These are phyloP conservation scores for Pandemis heparana DNA, from an alignment of 2,888 invertebrate genomes.

Conservation along the genomic window DNA sequence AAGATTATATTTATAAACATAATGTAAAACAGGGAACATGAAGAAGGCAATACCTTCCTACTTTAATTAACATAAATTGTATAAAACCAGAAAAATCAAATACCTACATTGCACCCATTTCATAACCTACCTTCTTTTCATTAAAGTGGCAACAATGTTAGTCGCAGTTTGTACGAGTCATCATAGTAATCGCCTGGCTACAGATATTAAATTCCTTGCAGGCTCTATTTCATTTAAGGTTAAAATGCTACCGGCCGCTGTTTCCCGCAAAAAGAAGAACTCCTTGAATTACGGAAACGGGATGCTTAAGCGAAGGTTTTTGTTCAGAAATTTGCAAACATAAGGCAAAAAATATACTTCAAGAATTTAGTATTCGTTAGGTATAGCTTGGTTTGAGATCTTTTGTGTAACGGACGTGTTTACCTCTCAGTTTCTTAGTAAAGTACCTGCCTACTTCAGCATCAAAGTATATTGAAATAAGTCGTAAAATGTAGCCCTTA, in stretches of 20 bases:
- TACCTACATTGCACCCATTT: neutral
- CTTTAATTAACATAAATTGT: neutral
- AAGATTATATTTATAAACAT: too few relatives aligned
- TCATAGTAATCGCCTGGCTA: conserved; percentile 34
- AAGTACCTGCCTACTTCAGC: too few relatives aligned
- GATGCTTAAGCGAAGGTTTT: conserved; percentile 4
- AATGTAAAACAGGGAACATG: too few relatives aligned
- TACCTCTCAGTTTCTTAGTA: too few relatives aligned
- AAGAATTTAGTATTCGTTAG: neutral
- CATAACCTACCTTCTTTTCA: conserved; percentile 2
- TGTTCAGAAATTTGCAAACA: conserved; percentile 6
- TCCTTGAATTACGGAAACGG: conserved; percentile 10
- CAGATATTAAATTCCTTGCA: conserved; percentile 39
- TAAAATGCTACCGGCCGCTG: conserved; percentile 16
- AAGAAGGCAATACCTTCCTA: too few relatives aligned
- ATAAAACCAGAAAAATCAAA: neutral
- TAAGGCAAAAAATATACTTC: neutral
- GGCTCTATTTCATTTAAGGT: conserved; percentile 32
- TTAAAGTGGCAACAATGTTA: conserved; percentile 23
- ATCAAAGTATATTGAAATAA: too few relatives aligned
- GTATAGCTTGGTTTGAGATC: neutral
- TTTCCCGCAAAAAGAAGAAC: conserved; percentile 9
- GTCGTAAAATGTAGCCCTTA: too few relatives aligned
- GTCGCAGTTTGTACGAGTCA: conserved; percentile 21
- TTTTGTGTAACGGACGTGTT: neutral